Conservation (phyloP, 2,797 vertebrate species). For the Lagorchestes hirsutus region DNA sequence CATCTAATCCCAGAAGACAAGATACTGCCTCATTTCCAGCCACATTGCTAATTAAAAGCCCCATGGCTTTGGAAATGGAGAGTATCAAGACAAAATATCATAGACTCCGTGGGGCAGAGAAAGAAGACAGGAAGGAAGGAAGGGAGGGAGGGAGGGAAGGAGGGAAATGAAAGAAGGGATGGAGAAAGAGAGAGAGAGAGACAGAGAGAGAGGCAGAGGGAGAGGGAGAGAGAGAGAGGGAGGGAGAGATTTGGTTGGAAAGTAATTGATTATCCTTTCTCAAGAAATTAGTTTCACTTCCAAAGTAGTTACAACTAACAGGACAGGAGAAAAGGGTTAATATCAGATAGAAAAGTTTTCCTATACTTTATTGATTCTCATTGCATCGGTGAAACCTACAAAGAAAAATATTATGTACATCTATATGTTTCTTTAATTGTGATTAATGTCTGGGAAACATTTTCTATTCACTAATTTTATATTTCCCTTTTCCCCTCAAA, state of each 20-base stretch:
- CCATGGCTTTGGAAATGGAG: constrained; percentile 64
- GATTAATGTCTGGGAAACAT: constrained; percentile 79
- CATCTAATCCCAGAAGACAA: constrained; percentile 63
- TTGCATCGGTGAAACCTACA: constrained; percentile 19
- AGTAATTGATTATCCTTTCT: not conserved
- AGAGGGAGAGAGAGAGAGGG: too few species aligned
- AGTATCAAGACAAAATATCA: constrained; percentile 48
- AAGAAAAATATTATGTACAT: constrained; percentile 41
- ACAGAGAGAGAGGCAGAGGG: too few species aligned
- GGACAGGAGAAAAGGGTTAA: constrained; percentile 47
- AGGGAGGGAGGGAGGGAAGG: not conserved
- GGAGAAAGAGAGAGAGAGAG: not conserved
- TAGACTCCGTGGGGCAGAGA: not conserved
- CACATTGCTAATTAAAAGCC: constrained; percentile 69
- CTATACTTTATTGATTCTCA: constrained; percentile 70
- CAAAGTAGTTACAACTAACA: not conserved
- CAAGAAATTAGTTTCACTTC: constrained; percentile 37
- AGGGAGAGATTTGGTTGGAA: too few species aligned
- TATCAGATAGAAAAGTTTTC: constrained; percentile 69
- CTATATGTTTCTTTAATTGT: constrained; percentile 57
- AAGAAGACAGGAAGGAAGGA: constrained; percentile 5
- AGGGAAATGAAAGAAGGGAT: not conserved
- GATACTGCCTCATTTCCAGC: constrained; percentile 59
- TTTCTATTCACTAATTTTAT: constrained; percentile 77
- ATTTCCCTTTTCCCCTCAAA: constrained; percentile 80